phyloP scores from a whole-genome alignment of 2,797 vertebrate species.

The Aulostomus chinensis region DNA sequence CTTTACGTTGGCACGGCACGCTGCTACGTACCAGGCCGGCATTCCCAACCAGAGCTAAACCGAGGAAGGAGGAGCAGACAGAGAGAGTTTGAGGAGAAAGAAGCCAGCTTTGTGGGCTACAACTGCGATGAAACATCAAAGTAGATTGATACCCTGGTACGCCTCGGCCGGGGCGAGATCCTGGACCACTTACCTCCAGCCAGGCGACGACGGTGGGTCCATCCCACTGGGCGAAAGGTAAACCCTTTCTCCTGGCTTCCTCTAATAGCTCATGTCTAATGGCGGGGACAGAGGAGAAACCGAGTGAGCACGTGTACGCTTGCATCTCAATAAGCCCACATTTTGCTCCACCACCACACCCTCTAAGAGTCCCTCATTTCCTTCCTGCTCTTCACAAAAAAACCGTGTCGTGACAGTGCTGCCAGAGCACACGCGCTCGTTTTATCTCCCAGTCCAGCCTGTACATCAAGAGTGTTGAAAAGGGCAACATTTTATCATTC shows the following conservation, averaged over 20 bases:
- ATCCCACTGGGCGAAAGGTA: conserved; percentile 98
- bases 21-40: conserved; percentile 98
- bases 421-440: neutral
- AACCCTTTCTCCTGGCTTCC: conserved; percentile 94
- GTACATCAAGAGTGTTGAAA: conserved; percentile 25
- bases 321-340: no score
- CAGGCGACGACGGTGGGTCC: conserved; percentile 96
- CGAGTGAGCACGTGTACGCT: neutral
- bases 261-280: conserved; percentile 95
- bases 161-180: no score
- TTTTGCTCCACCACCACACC: no score
- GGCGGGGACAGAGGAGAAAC: conserved; percentile 52
- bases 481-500: conserved; percentile 42
- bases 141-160: no score
- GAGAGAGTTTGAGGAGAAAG: no score
- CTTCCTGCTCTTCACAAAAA: no score
- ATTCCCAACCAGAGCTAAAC: conserved; percentile 95
- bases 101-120: no score
- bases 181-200: conserved; percentile 85
- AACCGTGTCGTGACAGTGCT: no score
- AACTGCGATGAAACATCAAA: no score
- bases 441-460: conserved; percentile 44
- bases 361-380: no score
- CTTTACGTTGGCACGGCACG: conserved; percentile 97
- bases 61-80: no score